Percentiles rank a stretch among this genome's conserved stretches.
Conservation (phyloP, 2,113 vertebrate genomes). For the Cebus imitator region DNA sequence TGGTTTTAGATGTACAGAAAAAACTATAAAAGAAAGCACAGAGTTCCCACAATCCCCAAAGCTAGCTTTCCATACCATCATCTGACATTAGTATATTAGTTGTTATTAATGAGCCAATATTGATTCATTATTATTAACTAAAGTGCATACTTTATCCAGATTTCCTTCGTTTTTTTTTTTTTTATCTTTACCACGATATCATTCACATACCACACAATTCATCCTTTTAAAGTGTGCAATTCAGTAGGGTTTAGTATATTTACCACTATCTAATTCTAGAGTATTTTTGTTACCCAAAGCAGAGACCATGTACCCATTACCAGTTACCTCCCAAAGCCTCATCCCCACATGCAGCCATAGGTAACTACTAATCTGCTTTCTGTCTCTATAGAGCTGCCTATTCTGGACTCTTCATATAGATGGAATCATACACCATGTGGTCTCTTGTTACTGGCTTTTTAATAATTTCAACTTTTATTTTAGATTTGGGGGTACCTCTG, state of each 20-base stretch:
- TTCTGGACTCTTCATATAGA: neutral
- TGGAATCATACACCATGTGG: neutral
- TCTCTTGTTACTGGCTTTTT: neutral
- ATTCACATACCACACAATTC: neutral
- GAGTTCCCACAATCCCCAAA: neutral
- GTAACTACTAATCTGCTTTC: neutral
- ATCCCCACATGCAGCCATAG: neutral
- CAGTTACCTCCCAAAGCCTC: neutral
- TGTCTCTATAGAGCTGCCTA: neutral
- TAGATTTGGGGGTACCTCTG: no score
- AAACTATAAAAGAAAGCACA: neutral
- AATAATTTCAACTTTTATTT: no score
- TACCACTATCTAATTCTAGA: neutral
- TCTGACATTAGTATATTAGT: neutral
- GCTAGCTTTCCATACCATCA: neutral
- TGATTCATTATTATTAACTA: neutral
- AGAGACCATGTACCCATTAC: neutral
- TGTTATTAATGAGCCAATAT: neutral
- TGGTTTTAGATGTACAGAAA: neutral
- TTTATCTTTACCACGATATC: neutral
- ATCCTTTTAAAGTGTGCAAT: neutral
- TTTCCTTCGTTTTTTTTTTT: neutral
- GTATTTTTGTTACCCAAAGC: neutral
- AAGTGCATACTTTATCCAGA: constrained; percentile 10
- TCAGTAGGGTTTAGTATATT: neutral